phyloP scores from a whole-genome alignment of 2,888 invertebrate genomes.

The Scrobipalpa costella region DNA sequence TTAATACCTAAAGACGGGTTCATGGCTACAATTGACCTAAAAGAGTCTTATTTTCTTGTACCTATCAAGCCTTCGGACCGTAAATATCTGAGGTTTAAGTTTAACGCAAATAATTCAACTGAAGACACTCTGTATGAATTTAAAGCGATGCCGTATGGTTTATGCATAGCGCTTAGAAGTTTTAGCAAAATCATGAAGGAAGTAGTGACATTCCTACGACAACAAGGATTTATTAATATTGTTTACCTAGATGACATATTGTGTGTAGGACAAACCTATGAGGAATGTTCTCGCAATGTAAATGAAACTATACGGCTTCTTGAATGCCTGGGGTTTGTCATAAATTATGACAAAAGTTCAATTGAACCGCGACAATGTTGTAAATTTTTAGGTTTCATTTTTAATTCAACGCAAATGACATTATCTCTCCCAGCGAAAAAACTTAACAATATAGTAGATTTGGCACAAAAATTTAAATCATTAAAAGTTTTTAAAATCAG shows the following conservation, averaged over 20 bases:
- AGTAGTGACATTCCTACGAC: conserved; percentile 18
- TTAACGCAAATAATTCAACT: neutral
- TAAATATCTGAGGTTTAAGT: neutral
- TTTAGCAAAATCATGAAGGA: conserved; percentile 28
- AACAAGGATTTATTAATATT: conserved; percentile 18
- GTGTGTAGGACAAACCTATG: conserved; percentile 24
- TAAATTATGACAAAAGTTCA: conserved; percentile 33
- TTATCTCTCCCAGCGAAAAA: neutral
- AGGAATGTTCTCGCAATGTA: conserved; percentile 28
- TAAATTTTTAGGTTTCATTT: conserved; percentile 32
- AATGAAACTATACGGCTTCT: conserved; percentile 26
- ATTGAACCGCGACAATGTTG: conserved; percentile 21
- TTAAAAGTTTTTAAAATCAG: no score
- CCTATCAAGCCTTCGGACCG: neutral
- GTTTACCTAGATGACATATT: conserved; percentile 31
- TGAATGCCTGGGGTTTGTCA: conserved; percentile 32
- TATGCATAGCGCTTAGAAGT: neutral
- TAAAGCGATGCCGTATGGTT: neutral
- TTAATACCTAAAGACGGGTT: conserved; percentile 4
- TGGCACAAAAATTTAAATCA: no score
- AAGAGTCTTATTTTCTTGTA: neutral
- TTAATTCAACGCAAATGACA: conserved; percentile 24
- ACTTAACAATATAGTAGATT: no score
- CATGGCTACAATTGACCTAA: conserved; percentile 20
- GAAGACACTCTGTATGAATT: neutral